Percentiles rank a stretch among this genome's conserved stretches.
phyloP scores from a whole-genome alignment of 2,797 vertebrate species.

The Intellagama lesueurii region DNA sequence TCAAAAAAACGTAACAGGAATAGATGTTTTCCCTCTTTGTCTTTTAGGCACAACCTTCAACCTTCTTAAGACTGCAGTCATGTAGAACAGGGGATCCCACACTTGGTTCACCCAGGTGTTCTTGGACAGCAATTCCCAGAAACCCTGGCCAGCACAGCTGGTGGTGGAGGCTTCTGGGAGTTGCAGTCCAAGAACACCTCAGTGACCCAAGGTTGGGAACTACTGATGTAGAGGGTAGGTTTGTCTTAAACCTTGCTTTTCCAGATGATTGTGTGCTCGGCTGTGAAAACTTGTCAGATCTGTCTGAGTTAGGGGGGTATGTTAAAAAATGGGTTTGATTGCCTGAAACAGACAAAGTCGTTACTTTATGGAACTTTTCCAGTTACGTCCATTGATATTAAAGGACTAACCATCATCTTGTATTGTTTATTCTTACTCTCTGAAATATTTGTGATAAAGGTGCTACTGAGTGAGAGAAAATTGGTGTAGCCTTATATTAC shows the following conservation, averaged over 20 bases:
- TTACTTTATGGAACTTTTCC: accelerated
- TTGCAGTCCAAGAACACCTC: no score
- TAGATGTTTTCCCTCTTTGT: not conserved
- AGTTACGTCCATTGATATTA: not conserved
- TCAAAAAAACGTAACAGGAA: not conserved
- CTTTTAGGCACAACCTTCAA: not conserved
- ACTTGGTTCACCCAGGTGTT: no score
- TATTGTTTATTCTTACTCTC: not conserved
- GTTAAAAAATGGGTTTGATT: not conserved
- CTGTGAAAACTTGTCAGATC: constrained; percentile 13
- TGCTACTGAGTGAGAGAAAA: not conserved
- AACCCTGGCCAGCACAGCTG: no score
- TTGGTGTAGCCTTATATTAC: not conserved
- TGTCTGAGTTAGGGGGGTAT: not conserved
- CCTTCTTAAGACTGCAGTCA: not conserved
- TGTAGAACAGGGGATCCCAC: no score
- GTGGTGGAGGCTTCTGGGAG: no score
- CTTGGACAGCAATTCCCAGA: no score
- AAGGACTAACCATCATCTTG: not conserved
- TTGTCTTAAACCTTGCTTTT: not conserved
- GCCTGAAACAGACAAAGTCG: not conserved
- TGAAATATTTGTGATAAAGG: not conserved
- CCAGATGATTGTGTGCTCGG: constrained; percentile 24
- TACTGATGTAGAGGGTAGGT: not conserved
- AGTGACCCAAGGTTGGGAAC: no score